Conservation (phyloP, 2,113 vertebrate genomes). For the Sinocyclocheilus anophthalmus region DNA sequence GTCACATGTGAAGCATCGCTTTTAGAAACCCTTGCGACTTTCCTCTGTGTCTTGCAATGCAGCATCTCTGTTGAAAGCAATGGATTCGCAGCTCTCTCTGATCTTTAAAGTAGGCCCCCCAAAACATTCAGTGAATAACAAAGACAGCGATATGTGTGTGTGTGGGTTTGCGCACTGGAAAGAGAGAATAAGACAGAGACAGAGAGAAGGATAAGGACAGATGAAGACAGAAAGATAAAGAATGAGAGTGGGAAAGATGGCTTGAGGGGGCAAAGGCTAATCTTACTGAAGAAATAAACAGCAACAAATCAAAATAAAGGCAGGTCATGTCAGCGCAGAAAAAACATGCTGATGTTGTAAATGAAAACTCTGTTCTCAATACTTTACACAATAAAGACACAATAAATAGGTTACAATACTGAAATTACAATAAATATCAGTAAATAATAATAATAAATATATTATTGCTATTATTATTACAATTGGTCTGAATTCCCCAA, state of each 20-base stretch:
- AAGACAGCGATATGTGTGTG: background rate
- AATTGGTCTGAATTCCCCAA: background rate
- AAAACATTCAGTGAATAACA: conserved; percentile 1
- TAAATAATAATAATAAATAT: conserved; percentile 34
- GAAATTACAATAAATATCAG: background rate
- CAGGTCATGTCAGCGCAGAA: conserved; percentile 1
- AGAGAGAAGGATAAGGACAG: conserved; percentile 44
- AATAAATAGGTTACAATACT: background rate
- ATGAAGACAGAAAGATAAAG: conserved; percentile 33
- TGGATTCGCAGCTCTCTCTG: background rate
- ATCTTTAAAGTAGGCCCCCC: background rate
- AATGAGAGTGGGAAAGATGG: conserved; percentile 7
- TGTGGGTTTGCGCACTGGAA: background rate
- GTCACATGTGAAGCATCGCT: background rate
- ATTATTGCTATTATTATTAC: background rate
- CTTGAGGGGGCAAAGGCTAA: conserved; percentile 42
- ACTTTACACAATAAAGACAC: background rate
- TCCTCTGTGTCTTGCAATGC: background rate
- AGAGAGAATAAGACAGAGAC: conserved; percentile 25
- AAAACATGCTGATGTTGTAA: background rate
- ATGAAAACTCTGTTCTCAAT: background rate
- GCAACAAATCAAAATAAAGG: conserved; percentile 34
- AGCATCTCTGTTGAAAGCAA: background rate
- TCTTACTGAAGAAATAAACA: conserved; percentile 38
- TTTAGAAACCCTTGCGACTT: background rate